These are phyloP conservation scores for Scaptodrosophila latifasciaeformis DNA, from an alignment of 2,888 invertebrate genomes.

Conservation along the genomic window DNA sequence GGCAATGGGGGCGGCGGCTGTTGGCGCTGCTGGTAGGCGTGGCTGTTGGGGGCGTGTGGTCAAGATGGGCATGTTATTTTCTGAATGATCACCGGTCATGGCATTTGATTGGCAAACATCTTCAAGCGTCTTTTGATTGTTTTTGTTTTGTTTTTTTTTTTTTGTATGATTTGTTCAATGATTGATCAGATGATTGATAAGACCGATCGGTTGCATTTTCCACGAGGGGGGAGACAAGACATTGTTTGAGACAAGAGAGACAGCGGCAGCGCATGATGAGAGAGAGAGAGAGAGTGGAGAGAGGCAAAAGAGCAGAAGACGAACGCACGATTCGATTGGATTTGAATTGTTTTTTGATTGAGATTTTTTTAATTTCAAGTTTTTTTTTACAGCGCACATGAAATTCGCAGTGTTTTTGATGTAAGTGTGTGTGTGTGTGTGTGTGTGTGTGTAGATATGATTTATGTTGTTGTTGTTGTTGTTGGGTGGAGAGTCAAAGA, in stretches of 20 bases:
- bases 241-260: constrained; percentile 14
- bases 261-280: constrained; percentile 67
- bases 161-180: constrained; percentile 13
- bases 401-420: constrained; percentile 22
- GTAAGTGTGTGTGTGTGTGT: constrained; percentile 6
- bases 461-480: not conserved
- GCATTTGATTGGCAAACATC: constrained; percentile 72
- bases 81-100: constrained; percentile 44
- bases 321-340: no score
- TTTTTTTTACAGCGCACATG: constrained; percentile 54
- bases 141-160: constrained; percentile 22
- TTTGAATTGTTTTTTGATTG: no score
- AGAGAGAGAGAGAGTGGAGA: constrained; percentile 53
- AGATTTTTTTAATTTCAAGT: no score
- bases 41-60: constrained; percentile 22
- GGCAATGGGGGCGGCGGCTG: constrained; percentile 28
- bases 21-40: constrained; percentile 11
- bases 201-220: not conserved
- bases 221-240: no score
- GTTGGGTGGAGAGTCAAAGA: constrained; percentile 39
- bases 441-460: constrained; percentile 22
- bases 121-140: constrained; percentile 73
- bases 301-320: no score
- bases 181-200: constrained; percentile 30
- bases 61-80: constrained; percentile 52